Evolutionary conservation across 2,113 vertebrate genomes (phyloP), one percentile per base, ranked within the genome.

Genomic region (Bucco capensis): DNA sequence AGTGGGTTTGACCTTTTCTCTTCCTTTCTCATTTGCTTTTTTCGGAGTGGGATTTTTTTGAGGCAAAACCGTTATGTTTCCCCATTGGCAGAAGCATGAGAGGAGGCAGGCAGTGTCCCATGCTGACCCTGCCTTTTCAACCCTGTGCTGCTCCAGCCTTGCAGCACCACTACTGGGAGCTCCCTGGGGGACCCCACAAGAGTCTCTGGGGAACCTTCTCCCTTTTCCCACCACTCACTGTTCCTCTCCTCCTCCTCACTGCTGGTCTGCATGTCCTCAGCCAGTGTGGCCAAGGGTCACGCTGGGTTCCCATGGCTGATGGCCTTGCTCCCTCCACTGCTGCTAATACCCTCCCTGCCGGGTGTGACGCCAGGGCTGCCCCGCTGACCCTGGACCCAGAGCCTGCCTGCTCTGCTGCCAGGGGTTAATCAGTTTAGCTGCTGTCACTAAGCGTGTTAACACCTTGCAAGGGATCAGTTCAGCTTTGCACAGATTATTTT

Each of bases 401-500:
- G 25, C 40, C 69, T 10, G 19, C 18, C 88, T 1, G 18, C n/a
- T 23, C 83, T 81, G 38, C 15, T 2, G 1, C 51, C 25, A 9
- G 46, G 70, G 78, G 60, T 94, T 96, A 94, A 95, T 70, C 62
- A 69, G 54, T 93, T 94, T 93, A 95, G 84, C 84, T 16, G 19
- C 72, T 79, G 42, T 60, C 21, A 5, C 89, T 94, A 93, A 96
- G 92, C 30, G 31, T 12, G 89, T 94, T 97, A 92, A 85, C 95
- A 77, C 89, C 88, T 91, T 71, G 83, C 8, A 3, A 67, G 73
- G 91, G 94, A 96, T 96, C 94, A 94, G 67, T 94, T 96, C 89
- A 94, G 94, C 93, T 95, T 97, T 97, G 77, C 80, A 74, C 91
- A 95, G 92, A 87, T 94, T 96, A 94, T 93, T 96, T 95, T 96